phyloP scores from a whole-genome alignment of 2,888 invertebrate species.

The Oligia fasciuncula region DNA sequence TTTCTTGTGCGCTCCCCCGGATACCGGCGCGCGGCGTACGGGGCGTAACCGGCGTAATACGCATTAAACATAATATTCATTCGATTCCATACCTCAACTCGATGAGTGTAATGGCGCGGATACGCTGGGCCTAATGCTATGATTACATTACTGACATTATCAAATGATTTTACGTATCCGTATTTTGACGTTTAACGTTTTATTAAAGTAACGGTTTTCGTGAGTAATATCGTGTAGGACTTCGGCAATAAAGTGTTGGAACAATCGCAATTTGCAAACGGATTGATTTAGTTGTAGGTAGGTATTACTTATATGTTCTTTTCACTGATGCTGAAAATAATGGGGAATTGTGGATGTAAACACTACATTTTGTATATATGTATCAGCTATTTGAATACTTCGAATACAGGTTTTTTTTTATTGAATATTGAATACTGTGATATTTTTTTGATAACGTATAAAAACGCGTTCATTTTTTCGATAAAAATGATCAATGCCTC shows the following conservation, averaged over 20 bases:
- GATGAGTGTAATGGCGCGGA: slow-evolving; percentile 57
- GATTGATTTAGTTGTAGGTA: not conserved
- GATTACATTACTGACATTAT: slow-evolving; percentile 61
- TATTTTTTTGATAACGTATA: slow-evolving; percentile 23
- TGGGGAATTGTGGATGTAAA: not conserved
- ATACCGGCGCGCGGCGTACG: not conserved
- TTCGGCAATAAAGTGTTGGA: not conserved
- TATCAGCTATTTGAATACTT: not conserved
- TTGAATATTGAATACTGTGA: slow-evolving; percentile 16
- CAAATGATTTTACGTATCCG: slow-evolving; percentile 52
- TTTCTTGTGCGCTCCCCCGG: slow-evolving; percentile 32
- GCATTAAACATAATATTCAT: slow-evolving; percentile 60
- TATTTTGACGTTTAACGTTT: slow-evolving; percentile 40
- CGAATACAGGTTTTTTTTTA: slow-evolving; percentile 25
- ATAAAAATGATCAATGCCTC: slow-evolving; percentile 53
- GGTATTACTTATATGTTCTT: too few species aligned
- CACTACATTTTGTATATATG: not conserved
- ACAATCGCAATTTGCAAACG: not conserved
- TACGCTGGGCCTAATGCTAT: slow-evolving; percentile 52
- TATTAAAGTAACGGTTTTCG: slow-evolving; percentile 15
- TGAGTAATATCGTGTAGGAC: not conserved
- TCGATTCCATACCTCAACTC: slow-evolving; percentile 59
- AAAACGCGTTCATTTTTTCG: slow-evolving; percentile 22
- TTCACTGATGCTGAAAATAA: not conserved
- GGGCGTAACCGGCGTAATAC: slow-evolving; percentile 33